Evolutionary conservation across 2,888 invertebrate genomes (phyloP).

Genomic region (Patella caerulea): DNA sequence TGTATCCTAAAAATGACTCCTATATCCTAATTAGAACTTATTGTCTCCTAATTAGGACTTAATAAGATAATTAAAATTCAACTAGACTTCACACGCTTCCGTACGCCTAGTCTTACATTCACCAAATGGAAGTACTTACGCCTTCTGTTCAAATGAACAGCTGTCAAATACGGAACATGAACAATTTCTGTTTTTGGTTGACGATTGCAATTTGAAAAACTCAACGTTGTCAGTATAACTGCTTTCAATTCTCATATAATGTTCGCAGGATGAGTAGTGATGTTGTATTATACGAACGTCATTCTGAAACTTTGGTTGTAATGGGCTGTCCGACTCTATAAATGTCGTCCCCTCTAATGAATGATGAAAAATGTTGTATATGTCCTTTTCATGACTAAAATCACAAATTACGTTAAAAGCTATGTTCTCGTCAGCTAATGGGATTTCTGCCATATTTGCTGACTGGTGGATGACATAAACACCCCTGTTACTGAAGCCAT

Average conservation of each 20-base stretch:
- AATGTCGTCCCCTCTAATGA: neutral
- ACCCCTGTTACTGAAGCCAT: neutral
- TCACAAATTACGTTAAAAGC: too few relatives aligned
- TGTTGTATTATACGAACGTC: neutral
- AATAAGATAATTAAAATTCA: neutral
- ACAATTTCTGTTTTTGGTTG: neutral
- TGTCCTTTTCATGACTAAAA: neutral
- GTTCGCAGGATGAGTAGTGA: neutral
- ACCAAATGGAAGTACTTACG: neutral
- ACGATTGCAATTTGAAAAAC: too few relatives aligned
- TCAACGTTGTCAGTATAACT: neutral
- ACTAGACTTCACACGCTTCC: neutral
- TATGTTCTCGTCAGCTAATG: neutral
- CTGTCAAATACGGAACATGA: neutral
- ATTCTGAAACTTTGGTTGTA: too few relatives aligned
- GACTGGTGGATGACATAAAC: neutral
- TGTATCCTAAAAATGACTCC: too few relatives aligned
- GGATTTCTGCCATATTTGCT: neutral
- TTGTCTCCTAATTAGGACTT: too few relatives aligned
- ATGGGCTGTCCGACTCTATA: too few relatives aligned
- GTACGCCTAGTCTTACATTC: neutral
- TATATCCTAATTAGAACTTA: too few relatives aligned
- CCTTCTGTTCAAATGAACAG: neutral
- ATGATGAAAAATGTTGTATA: neutral
- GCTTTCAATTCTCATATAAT: neutral